A percentile compares a stretch with the other conserved stretches of the same genome.
These are phyloP conservation scores for Seira musarum DNA, from an alignment of 2,888 invertebrate genomes.

Conservation along the genomic window DNA sequence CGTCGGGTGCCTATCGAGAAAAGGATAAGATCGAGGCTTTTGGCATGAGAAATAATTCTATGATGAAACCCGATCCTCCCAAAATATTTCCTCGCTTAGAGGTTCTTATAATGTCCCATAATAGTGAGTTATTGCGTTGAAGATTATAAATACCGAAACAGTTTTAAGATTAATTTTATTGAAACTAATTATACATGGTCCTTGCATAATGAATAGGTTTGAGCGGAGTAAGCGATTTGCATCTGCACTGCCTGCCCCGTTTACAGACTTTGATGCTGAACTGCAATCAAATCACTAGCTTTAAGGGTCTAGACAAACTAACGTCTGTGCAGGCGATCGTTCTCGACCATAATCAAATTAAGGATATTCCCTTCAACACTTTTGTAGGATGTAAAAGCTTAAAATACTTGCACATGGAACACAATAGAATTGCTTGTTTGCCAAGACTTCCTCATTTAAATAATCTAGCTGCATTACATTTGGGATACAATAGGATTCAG, in stretches of 20 bases:
- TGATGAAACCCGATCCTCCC: slow-evolving; percentile 46
- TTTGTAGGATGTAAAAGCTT: slow-evolving; percentile 65
- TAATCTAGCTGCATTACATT: slow-evolving; percentile 61
- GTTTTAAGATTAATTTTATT: no score
- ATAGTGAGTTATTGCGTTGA: slow-evolving; percentile 65
- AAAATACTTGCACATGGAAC: slow-evolving; percentile 67
- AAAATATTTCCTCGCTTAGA: slow-evolving; percentile 66
- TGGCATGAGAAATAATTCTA: slow-evolving; percentile 13
- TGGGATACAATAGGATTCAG: slow-evolving; percentile 68
- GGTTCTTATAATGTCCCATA: slow-evolving; percentile 67
- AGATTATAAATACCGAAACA: no score
- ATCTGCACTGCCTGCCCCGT: slow-evolving; percentile 66
- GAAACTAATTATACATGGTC: not conserved
- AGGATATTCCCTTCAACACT: slow-evolving; percentile 62
- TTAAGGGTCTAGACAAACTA: slow-evolving; percentile 64
- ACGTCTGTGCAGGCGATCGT: slow-evolving; percentile 63
- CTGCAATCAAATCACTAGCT: slow-evolving; percentile 65
- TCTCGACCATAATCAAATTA: slow-evolving; percentile 66
- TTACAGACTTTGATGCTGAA: slow-evolving; percentile 65
- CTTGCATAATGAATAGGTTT: slow-evolving; percentile 52
- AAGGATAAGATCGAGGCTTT: slow-evolving; percentile 28
- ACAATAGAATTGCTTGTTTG: slow-evolving; percentile 63
- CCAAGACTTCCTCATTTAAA: slow-evolving; percentile 66
- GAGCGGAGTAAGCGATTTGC: slow-evolving; percentile 55
- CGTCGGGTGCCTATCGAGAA: slow-evolving; percentile 21